A percentile compares a stretch with the other conserved stretches of the same genome.
phyloP scores from a whole-genome alignment of 2,888 invertebrate species.

The Erynnis tages region DNA sequence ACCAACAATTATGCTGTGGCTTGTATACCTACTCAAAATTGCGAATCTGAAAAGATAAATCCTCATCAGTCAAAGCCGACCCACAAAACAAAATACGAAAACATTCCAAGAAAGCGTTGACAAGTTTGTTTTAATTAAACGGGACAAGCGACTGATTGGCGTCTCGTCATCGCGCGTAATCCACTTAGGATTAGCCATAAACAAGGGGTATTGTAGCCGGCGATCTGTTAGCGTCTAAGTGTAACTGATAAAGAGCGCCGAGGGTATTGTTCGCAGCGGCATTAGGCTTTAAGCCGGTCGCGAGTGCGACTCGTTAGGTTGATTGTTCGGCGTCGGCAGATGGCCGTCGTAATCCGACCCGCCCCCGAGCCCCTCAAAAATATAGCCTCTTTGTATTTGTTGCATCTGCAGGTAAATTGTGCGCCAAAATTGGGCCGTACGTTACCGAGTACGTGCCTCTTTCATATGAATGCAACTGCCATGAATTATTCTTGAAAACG shows the following conservation, averaged over 20 bases:
- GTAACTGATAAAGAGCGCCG: conserved; percentile 49
- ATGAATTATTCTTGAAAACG: conserved; percentile 73
- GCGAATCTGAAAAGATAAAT: too few species aligned
- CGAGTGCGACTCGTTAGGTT: conserved; percentile 75
- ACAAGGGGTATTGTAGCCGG: conserved; percentile 72
- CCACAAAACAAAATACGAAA: conserved; percentile 6
- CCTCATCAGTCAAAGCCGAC: neutral
- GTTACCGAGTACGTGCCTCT: conserved; percentile 59
- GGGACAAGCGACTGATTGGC: conserved; percentile 33
- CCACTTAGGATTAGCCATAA: conserved; percentile 77
- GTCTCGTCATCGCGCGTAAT: conserved; percentile 57
- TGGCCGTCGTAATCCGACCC: conserved; percentile 77
- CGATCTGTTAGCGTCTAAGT: conserved; percentile 75
- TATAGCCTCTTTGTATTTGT: conserved; percentile 77
- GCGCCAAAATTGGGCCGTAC: conserved; percentile 73
- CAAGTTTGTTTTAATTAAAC: conserved; percentile 33
- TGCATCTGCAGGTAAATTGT: conserved; percentile 81
- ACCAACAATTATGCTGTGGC: too few species aligned
- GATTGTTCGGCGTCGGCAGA: conserved; percentile 77
- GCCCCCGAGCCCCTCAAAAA: conserved; percentile 52
- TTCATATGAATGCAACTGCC: conserved; percentile 65
- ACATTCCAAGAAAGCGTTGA: conserved; percentile 1
- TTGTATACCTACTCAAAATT: neutral
- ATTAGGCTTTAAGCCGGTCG: conserved; percentile 78
- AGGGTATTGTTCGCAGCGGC: conserved; percentile 71